phyloP scores from a whole-genome alignment of 2,888 invertebrate species.

The Microchrysa polita region DNA sequence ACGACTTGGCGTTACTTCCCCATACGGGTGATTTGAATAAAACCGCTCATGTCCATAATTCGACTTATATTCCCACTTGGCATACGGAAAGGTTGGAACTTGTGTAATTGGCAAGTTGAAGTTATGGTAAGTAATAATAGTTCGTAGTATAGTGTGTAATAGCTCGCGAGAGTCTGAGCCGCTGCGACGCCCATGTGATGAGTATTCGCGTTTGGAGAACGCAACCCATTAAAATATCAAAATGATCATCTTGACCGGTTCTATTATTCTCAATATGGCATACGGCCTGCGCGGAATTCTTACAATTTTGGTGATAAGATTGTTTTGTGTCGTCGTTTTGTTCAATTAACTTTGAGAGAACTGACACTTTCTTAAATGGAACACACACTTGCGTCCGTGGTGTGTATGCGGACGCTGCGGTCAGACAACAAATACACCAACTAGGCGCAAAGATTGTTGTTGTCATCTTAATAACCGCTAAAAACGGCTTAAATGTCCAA shows the following conservation, averaged over 20 bases:
- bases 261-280: conserved; percentile 39
- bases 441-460: background rate
- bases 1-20: conserved; percentile 1
- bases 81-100: background rate
- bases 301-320: conserved; percentile 44
- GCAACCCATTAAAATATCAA: conserved; percentile 33
- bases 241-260: conserved; percentile 41
- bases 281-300: conserved; percentile 36
- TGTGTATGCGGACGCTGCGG: too few relatives aligned
- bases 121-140: conserved; percentile 19
- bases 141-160: conserved; percentile 24
- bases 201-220: background rate
- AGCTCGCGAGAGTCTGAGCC: conserved; percentile 10
- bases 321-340: conserved; percentile 13
- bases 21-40: conserved; percentile 34
- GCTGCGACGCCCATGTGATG: conserved; percentile 17
- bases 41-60: too few relatives aligned
- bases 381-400: conserved; percentile 1
- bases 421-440: too few relatives aligned
- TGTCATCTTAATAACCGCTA: background rate
- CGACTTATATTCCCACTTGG: conserved; percentile 16
- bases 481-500: conserved; percentile 8
- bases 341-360: conserved; percentile 35
- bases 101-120: conserved; percentile 37
- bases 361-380: conserved; percentile 40